phyloP scores from a whole-genome alignment of 2,797 vertebrate species.

The Xenopus petersii region DNA sequence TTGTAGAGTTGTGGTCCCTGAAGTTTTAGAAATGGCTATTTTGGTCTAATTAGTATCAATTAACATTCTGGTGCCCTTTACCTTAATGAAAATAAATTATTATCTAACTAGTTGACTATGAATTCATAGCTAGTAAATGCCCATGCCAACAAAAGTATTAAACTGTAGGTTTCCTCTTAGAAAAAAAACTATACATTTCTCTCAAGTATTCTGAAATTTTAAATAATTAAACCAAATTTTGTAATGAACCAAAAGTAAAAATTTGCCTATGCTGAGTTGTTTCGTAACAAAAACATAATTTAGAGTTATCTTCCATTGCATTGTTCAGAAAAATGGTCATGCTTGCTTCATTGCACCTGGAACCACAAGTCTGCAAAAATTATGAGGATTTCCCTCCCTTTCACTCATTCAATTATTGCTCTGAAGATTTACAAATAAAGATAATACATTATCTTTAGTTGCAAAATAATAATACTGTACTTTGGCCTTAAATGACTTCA shows the following conservation, averaged over 20 bases:
- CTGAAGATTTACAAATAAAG: slow-evolving; percentile 40
- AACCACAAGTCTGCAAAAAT: slow-evolving; percentile 20
- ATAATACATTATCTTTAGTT: slow-evolving; percentile 23
- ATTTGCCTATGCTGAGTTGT: slow-evolving; percentile 18
- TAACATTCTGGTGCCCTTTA: background rate
- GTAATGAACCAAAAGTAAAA: slow-evolving; percentile 10
- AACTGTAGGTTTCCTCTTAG: background rate
- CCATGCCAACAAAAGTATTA: background rate
- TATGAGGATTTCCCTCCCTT: slow-evolving; percentile 36
- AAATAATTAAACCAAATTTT: background rate
- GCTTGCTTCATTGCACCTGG: slow-evolving; percentile 37
- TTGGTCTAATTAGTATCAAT: background rate
- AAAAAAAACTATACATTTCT: background rate
- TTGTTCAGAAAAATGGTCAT: slow-evolving; percentile 37
- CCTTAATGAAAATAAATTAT: background rate
- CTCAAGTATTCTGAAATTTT: background rate
- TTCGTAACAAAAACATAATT: slow-evolving; percentile 35
- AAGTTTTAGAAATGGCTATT: background rate
- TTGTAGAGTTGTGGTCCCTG: background rate
- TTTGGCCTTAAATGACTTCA: slow-evolving; percentile 20
- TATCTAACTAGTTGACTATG: background rate
- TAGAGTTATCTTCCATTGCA: slow-evolving; percentile 28
- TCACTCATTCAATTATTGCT: slow-evolving; percentile 37
- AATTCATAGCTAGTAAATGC: background rate
- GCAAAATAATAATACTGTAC: background rate